Conservation (phyloP, 2,113 vertebrate species). For the Ifrita kowaldi region DNA sequence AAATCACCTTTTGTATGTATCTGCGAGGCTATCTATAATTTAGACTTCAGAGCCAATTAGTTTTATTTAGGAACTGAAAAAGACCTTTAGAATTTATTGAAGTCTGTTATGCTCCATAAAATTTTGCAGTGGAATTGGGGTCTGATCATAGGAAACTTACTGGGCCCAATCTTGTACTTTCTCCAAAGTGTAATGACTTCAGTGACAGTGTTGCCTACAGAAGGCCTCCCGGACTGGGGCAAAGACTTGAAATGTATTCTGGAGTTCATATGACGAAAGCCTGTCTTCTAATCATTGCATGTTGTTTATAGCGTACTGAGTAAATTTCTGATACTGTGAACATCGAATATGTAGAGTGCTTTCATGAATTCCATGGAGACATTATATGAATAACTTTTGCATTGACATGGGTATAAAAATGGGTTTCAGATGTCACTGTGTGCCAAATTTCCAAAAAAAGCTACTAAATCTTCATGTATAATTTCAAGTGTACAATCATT, state of each 20-base stretch:
- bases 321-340: conserved; percentile 41
- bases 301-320: conserved; percentile 34
- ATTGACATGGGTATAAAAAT: conserved; percentile 58
- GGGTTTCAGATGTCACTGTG: conserved; percentile 57
- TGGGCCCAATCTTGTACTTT: neutral
- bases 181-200: neutral
- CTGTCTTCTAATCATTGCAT: conserved; percentile 29
- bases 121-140: neutral
- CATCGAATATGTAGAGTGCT: conserved; percentile 37
- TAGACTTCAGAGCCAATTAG: neutral
- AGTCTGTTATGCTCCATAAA: neutral
- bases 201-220: neutral
- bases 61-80: neutral
- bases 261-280: conserved; percentile 10
- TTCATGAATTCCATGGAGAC: conserved; percentile 38
- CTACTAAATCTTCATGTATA: conserved; percentile 57
- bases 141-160: neutral
- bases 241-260: conserved; percentile 9
- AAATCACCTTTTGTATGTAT: neutral
- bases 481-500: conserved; percentile 45
- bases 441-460: conserved; percentile 58
- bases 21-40: neutral
- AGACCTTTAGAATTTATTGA: neutral
- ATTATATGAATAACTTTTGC: conserved; percentile 40
- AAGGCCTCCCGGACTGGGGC: neutral